phyloP scores from a whole-genome alignment of 2,113 vertebrate species.

The Atrichornis clamosus region DNA sequence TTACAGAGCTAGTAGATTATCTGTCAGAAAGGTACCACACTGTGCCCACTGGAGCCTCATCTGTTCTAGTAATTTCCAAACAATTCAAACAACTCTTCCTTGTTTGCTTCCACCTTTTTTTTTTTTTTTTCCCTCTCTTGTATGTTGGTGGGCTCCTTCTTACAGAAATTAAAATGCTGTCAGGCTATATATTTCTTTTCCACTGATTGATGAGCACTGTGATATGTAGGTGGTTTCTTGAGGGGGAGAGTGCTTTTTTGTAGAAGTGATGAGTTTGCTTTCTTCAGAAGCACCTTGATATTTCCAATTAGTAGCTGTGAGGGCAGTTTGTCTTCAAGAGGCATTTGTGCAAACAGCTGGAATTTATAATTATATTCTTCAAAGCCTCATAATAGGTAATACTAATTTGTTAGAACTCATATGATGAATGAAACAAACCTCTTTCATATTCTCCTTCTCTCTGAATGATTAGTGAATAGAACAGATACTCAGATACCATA shows the following conservation, averaged over 20 bases:
- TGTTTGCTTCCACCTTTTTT: not conserved
- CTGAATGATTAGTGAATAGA: not conserved
- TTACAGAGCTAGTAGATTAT: not conserved
- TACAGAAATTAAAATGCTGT: not conserved
- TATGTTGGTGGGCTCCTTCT: not conserved
- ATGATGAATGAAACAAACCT: not conserved
- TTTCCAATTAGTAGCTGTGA: conserved; percentile 13
- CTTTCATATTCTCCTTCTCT: not conserved
- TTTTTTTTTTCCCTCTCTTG: too few species aligned
- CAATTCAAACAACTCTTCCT: not conserved
- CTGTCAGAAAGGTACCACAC: not conserved
- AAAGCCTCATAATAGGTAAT: not conserved
- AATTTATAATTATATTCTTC: conserved; percentile 35
- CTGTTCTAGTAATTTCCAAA: not conserved
- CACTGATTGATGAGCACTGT: not conserved
- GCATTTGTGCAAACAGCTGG: not conserved
- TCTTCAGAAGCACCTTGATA: conserved; percentile 27
- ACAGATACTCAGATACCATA: not conserved
- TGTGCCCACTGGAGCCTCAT: not conserved
- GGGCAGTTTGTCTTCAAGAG: conserved; percentile 9
- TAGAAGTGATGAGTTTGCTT: not conserved
- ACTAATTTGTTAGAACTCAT: not conserved
- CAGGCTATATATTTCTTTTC: not conserved
- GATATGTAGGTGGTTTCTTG: not conserved
- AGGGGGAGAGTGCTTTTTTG: not conserved